A percentile compares a stretch with the other conserved stretches of the same genome.
Evolutionary conservation across 2,888 invertebrate species (phyloP).

Genomic region (Sarcophaga caerulescens): DNA sequence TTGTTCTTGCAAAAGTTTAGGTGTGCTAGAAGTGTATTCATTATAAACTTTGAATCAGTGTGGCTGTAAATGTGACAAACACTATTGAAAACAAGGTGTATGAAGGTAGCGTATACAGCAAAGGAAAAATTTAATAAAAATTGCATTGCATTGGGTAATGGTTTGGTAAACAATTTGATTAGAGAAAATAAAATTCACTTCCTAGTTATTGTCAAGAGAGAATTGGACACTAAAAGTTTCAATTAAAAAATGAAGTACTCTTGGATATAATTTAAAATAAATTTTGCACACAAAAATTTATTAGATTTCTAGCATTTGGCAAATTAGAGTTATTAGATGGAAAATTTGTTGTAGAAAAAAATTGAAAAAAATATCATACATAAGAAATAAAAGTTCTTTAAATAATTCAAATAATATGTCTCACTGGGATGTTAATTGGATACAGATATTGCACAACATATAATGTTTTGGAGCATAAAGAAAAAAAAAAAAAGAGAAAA

Average conservation of each 20-base stretch:
- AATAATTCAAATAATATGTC: background rate
- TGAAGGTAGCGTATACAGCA: no score
- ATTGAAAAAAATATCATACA: background rate
- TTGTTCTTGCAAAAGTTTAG: no score
- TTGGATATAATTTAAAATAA: background rate
- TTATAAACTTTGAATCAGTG: no score
- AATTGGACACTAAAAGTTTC: slow-evolving; percentile 34
- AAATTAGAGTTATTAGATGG: slow-evolving; percentile 24
- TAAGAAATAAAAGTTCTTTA: background rate
- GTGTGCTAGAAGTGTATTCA: no score
- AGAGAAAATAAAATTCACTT: slow-evolving; percentile 10
- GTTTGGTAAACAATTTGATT: slow-evolving; percentile 52
- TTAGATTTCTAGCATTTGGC: slow-evolving; percentile 28
- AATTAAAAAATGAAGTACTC: slow-evolving; percentile 42
- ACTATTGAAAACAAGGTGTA: no score
- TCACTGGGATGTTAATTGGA: background rate
- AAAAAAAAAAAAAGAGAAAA: background rate
- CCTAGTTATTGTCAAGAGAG: slow-evolving; percentile 24
- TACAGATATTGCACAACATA: slow-evolving; percentile 3
- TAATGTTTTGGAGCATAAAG: background rate
- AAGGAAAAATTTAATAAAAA: background rate
- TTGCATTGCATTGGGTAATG: slow-evolving; percentile 20
- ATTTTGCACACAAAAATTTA: slow-evolving; percentile 4
- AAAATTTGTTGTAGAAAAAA: background rate
- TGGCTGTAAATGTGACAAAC: no score